Conservation (phyloP, 37 sponge, comb jelly and placozoan species). For the Oopsacas minuta region DNA sequence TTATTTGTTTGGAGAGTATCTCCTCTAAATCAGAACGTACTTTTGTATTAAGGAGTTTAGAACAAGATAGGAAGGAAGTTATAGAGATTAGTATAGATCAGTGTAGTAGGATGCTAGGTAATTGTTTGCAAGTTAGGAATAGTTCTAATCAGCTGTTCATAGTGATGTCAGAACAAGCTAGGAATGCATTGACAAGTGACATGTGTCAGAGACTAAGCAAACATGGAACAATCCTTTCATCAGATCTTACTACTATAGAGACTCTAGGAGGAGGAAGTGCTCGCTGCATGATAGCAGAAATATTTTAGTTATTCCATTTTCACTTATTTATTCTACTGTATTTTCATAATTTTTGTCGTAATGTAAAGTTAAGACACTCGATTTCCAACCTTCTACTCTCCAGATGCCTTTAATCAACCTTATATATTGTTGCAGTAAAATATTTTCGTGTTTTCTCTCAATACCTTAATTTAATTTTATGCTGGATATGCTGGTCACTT, state of each 20-base stretch:
- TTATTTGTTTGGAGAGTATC: constrained; percentile 46
- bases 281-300: constrained; percentile 62
- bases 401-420: too few relatives aligned
- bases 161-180: constrained; percentile 51
- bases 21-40: constrained; percentile 8
- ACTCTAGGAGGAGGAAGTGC: constrained; percentile 58
- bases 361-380: too few relatives aligned
- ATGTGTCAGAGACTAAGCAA: not conserved
- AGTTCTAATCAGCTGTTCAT: constrained; percentile 20
- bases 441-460: too few relatives aligned
- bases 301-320: too few relatives aligned
- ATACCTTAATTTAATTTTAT: too few relatives aligned
- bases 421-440: too few relatives aligned
- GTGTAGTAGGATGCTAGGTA: constrained; percentile 30
- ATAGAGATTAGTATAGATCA: constrained; percentile 26
- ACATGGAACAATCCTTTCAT: constrained; percentile 19
- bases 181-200: constrained; percentile 8
- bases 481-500: too few relatives aligned
- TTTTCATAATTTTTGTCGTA: too few relatives aligned
- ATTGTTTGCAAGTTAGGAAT: constrained; percentile 34
- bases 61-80: constrained; percentile 18
- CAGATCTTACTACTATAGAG: constrained; percentile 36
- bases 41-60: constrained; percentile 16
- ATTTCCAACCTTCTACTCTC: too few relatives aligned
- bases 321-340: too few relatives aligned